These are phyloP conservation scores for Caenorhabditis becei DNA, from an alignment of 2,888 invertebrate genomes.

Conservation along the genomic window DNA sequence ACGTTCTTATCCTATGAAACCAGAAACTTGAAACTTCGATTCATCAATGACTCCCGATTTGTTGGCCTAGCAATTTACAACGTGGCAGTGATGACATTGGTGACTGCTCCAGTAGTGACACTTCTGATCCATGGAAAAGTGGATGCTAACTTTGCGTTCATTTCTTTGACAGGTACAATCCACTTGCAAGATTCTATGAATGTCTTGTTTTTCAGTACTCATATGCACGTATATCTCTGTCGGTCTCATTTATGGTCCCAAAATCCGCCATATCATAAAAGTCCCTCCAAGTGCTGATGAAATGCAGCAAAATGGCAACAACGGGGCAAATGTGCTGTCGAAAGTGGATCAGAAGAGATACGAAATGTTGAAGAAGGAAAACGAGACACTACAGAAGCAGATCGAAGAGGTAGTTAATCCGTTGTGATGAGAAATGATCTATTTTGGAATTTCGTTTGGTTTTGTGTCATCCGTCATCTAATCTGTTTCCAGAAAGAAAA, in stretches of 20 bases:
- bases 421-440: not conserved
- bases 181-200: not conserved
- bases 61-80: conserved; percentile 99
- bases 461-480: too few species aligned
- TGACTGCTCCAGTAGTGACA: conserved; percentile 94
- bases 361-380: conserved; percentile 93
- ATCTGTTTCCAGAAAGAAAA: conserved; percentile 67
- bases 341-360: conserved; percentile 89
- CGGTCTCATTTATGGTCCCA: conserved; percentile 98
- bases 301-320: conserved; percentile 64
- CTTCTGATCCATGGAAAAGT: conserved; percentile 97
- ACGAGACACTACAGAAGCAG: conserved; percentile 95
- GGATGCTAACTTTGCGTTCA: conserved; percentile 97
- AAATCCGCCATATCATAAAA: conserved; percentile 88
- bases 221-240: conserved; percentile 98
- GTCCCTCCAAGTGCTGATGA: conserved; percentile 70
- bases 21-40: conserved; percentile 93
- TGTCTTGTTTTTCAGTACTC: conserved; percentile 85
- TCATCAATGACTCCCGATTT: conserved; percentile 97
- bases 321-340: conserved; percentile 60
- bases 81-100: conserved; percentile 96
- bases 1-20: conserved; percentile 98
- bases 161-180: conserved; percentile 86
- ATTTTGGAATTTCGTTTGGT: not conserved
- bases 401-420: conserved; percentile 84